Evolutionary conservation across 2,113 vertebrate species (phyloP).

Genomic region (Elephantulus edwardii): DNA sequence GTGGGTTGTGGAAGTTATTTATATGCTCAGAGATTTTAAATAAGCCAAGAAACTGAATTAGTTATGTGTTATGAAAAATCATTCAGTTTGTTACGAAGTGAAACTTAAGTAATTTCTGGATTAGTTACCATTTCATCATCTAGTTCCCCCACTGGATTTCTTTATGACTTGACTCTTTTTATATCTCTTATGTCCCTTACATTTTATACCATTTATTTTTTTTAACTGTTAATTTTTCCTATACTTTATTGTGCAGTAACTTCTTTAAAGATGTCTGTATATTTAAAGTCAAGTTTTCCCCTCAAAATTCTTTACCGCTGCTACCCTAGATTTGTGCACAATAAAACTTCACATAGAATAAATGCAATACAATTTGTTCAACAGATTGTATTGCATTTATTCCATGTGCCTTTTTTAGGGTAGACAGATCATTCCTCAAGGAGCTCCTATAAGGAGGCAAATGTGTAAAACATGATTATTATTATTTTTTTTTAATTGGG

Average conservation of each 20-base stretch:
- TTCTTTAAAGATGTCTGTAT: not conserved
- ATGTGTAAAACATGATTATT: not conserved
- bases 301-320: not conserved
- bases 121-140: not conserved
- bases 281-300: too few species aligned
- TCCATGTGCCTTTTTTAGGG: not conserved
- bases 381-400: not conserved
- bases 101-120: not conserved
- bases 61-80: not conserved
- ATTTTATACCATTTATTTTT: not conserved
- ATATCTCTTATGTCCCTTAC: fast-evolving
- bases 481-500: too few species aligned
- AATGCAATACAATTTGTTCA: not conserved
- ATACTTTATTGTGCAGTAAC: not conserved
- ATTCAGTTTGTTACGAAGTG: fast-evolving
- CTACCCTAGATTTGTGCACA: not conserved
- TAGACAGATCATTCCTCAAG: too few species aligned
- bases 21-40: not conserved
- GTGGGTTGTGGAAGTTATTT: not conserved
- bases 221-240: not conserved
- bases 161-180: not conserved
- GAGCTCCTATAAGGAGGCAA: not conserved
- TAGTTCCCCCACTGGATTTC: not conserved
- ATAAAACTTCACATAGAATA: not conserved
- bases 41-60: not conserved